These are phyloP conservation scores for Pteromalus puparum DNA, from an alignment of 1,140 invertebrate genomes.

Conservation along the genomic window DNA sequence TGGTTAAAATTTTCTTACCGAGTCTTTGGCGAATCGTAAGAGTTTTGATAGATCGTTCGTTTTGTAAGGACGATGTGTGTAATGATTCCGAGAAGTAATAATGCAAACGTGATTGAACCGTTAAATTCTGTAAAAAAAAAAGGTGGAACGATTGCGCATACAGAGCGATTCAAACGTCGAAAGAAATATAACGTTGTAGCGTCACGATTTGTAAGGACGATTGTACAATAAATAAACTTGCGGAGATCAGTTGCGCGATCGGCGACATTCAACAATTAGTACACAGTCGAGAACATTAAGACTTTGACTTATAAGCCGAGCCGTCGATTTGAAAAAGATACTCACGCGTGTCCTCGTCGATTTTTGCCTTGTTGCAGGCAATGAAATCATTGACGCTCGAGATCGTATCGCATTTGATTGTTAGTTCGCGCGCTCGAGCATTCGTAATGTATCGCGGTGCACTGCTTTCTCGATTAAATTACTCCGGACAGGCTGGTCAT, in stretches of 20 bases:
- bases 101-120: not conserved
- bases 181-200: not conserved
- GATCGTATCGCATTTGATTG: slow-evolving; percentile 16
- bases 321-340: not conserved
- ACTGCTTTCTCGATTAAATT: slow-evolving; percentile 28
- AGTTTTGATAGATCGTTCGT: too few relatives aligned
- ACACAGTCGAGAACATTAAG: not conserved
- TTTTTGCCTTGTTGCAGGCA: not conserved
- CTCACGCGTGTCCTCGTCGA: not conserved
- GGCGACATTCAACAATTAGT: slow-evolving; percentile 10
- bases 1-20: too few relatives aligned
- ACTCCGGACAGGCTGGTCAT: not conserved
- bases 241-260: not conserved
- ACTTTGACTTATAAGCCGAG: not conserved
- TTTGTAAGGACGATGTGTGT: not conserved
- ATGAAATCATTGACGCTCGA: slow-evolving; percentile 20
- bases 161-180: not conserved
- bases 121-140: not conserved
- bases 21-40: too few relatives aligned
- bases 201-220: not conserved
- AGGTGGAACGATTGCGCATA: not conserved
- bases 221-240: not conserved
- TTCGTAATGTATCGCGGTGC: not conserved
- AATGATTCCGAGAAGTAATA: not conserved
- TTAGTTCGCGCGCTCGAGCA: not conserved